phyloP scores from a whole-genome alignment of 2,888 invertebrate genomes.

The Hybos culiciformis region DNA sequence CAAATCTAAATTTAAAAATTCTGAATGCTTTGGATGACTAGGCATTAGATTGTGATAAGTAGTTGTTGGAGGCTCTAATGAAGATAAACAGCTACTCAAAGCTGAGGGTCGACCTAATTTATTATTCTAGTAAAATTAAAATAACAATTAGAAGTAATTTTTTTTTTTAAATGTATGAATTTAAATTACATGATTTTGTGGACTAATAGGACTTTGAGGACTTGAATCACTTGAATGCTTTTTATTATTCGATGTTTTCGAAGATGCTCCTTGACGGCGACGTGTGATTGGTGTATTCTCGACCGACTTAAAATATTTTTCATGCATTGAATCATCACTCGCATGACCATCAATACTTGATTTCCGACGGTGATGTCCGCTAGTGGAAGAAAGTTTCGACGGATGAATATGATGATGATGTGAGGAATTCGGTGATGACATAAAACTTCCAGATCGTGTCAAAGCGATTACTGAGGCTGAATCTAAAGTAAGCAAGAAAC shows the following conservation, averaged over 20 bases:
- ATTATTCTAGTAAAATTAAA: constrained; percentile 8
- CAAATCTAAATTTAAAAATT: constrained; percentile 17
- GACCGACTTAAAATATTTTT: constrained; percentile 61
- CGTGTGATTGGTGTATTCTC: constrained; percentile 52
- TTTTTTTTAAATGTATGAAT: neutral
- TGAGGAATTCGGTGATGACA: constrained; percentile 26
- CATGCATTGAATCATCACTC: constrained; percentile 70
- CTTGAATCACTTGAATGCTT: constrained; percentile 45
- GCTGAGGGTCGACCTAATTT: constrained; percentile 15
- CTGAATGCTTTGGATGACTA: constrained; percentile 16
- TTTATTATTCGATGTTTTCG: constrained; percentile 26
- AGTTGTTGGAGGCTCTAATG: constrained; percentile 8
- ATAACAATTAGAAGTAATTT: neutral
- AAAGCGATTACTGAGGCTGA: constrained; percentile 21
- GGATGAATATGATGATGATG: constrained; percentile 8
- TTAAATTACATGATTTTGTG: constrained; percentile 25
- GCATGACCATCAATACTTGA: constrained; percentile 39
- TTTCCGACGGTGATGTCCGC: constrained; percentile 6
- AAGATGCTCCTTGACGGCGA: constrained; percentile 33
- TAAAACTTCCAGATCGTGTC: constrained; percentile 34
- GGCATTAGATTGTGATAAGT: constrained; percentile 7
- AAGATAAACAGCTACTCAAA: constrained; percentile 13
- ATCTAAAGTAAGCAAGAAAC: too few relatives aligned
- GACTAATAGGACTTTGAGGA: constrained; percentile 48
- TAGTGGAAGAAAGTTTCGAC: constrained; percentile 1